Evolutionary conservation across 2,797 vertebrate genomes (phyloP).

Genomic region (Pteronotus mesoamericanus): DNA sequence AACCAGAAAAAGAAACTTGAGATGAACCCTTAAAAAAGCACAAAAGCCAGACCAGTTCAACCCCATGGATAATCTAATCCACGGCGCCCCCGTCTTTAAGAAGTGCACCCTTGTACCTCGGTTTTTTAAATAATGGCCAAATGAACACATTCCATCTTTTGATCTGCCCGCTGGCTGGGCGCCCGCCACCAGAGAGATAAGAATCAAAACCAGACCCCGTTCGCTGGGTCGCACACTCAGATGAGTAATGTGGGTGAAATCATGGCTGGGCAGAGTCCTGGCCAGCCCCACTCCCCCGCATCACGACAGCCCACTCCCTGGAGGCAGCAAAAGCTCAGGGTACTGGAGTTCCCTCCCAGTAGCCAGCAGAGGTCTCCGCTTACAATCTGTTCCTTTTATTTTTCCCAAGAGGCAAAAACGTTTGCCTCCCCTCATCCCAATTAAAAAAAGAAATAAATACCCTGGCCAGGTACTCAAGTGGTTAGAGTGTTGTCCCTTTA

Average conservation of each 20-base stretch:
- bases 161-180: constrained; percentile 52
- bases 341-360: fast-evolving
- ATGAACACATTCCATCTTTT: constrained; percentile 31
- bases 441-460: neutral
- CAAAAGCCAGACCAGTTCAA: constrained; percentile 45
- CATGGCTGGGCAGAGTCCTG: neutral
- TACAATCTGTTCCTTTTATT: neutral
- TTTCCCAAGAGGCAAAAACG: neutral
- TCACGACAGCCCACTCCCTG: fast-evolving
- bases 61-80: constrained; percentile 17
- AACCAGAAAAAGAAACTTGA: constrained; percentile 71
- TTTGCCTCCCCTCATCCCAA: neutral
- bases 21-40: constrained; percentile 44
- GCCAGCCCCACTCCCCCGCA: neutral
- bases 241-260: neutral
- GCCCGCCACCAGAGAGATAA: constrained; percentile 58
- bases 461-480: neutral
- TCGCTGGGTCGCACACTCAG: neutral
- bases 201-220: constrained; percentile 8
- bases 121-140: constrained; percentile 19
- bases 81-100: neutral
- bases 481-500: neutral
- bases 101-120: neutral
- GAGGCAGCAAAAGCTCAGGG: neutral
- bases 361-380: constrained; percentile 41